Evolutionary conservation across 2,888 invertebrate genomes (phyloP).

Genomic region (Cantharis flavilabris): DNA sequence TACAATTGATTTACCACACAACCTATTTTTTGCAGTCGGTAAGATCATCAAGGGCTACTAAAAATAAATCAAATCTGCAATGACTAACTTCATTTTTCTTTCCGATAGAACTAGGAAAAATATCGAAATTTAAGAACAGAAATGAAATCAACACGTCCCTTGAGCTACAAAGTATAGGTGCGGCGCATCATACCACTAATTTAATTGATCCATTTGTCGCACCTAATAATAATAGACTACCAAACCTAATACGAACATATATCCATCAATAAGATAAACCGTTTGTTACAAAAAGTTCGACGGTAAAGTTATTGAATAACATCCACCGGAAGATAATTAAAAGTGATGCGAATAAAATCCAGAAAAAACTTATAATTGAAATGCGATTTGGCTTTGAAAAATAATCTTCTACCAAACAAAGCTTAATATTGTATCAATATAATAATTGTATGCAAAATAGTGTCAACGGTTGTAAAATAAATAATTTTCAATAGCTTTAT

Average conservation of each 20-base stretch:
- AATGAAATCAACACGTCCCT: constrained; percentile 37
- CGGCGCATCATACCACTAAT: constrained; percentile 44
- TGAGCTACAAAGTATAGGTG: constrained; percentile 26
- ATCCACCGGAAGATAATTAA: not conserved
- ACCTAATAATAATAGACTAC: constrained; percentile 39
- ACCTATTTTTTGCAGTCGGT: not conserved
- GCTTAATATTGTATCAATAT: not conserved
- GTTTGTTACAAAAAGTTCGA: constrained; percentile 3
- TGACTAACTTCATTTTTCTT: constrained; percentile 25
- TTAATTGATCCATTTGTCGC: constrained; percentile 47
- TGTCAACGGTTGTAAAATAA: constrained; percentile 10
- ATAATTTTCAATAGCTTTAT: constrained; percentile 26
- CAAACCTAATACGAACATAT: constrained; percentile 31
- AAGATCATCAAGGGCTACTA: not conserved
- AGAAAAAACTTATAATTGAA: not conserved
- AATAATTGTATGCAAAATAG: not conserved
- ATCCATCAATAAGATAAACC: constrained; percentile 23
- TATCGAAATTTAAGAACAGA: constrained; percentile 36
- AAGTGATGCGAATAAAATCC: not conserved
- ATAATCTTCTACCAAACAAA: not conserved
- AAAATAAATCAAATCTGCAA: constrained; percentile 38
- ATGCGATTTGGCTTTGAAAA: not conserved
- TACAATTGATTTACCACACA: not conserved
- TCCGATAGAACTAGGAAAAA: constrained; percentile 8
- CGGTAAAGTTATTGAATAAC: not conserved